A percentile compares a stretch with the other conserved stretches of the same genome.
Conservation (phyloP, 2,113 vertebrate species). For the Petaurus breviceps region DNA sequence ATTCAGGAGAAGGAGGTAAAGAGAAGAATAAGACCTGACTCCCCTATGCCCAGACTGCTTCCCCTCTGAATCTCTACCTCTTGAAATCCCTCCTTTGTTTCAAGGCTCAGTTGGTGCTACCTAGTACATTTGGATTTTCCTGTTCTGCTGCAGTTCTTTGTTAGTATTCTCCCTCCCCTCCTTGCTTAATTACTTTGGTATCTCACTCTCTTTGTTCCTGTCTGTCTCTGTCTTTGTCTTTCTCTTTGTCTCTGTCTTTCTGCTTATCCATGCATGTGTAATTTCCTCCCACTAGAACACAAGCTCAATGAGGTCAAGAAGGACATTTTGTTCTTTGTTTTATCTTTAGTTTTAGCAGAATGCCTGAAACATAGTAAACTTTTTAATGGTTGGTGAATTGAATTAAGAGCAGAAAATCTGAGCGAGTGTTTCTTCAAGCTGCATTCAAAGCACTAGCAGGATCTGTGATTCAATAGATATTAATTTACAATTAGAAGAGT, state of each 20-base stretch:
- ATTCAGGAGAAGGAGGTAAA: neutral
- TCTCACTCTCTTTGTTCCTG: neutral
- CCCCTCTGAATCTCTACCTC: neutral
- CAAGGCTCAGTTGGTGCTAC: neutral
- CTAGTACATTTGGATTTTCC: neutral
- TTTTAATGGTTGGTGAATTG: neutral
- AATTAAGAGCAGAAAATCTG: neutral
- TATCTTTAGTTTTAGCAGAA: neutral
- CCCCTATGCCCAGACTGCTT: neutral
- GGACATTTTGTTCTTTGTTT: neutral
- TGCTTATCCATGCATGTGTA: too few species aligned
- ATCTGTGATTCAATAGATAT: neutral
- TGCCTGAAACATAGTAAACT: neutral
- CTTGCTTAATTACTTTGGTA: neutral
- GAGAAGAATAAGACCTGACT: neutral
- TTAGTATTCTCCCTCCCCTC: neutral
- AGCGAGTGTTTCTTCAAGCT: neutral
- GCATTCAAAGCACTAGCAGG: neutral
- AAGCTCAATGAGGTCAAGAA: neutral
- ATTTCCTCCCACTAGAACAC: neutral
- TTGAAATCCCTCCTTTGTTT: neutral
- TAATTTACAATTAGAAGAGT: neutral
- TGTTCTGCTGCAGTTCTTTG: neutral
- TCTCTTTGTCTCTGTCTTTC: neutral
- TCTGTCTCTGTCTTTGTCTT: neutral